These are phyloP conservation scores for rabbit (Oryctolagus cuniculus) DNA, from an alignment of 2,113 vertebrate species.

Conservation along the genomic window mOryCun1.1 NC_091433.1:4602001-4602500, in stretches of 20 bases:
- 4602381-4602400: too few species aligned
- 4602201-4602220: not conserved
- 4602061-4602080: not conserved
- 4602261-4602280: accelerated
- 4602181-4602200: accelerated
- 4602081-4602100: not conserved
- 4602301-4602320: too few species aligned
- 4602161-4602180: not conserved
- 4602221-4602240: not conserved
- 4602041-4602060: not conserved
- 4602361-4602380: too few species aligned
- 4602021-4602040: not conserved
- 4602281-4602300: accelerated
- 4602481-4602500: accelerated
- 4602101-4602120: not conserved
- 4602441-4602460: not conserved
- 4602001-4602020: not conserved
- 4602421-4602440: not conserved
- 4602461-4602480: not conserved
- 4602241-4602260: accelerated
- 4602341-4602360: too few species aligned
- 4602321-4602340: too few species aligned
- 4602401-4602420: too few species aligned
- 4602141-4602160: not conserved
- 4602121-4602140: accelerated